A percentile compares a stretch with the other conserved stretches of the same genome.
Conservation (phyloP, 2,888 invertebrate species). For the Dusona sp. region DNA sequence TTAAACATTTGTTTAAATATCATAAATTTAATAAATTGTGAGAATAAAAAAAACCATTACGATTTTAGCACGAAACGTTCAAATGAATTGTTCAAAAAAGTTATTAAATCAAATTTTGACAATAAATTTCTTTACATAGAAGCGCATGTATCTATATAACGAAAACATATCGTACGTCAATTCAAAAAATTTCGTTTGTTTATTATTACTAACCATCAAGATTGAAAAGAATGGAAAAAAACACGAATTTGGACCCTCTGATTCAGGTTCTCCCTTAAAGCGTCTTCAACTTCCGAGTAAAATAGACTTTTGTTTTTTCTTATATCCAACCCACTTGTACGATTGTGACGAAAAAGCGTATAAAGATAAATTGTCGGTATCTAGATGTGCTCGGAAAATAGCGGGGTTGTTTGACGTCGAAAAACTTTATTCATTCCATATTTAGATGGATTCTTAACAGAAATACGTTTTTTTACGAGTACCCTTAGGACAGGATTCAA, state of each 20-base stretch:
- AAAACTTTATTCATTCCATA: background rate
- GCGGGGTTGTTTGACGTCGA: background rate
- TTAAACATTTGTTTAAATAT: too few relatives aligned
- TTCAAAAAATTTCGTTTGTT: too few relatives aligned
- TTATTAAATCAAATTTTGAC: background rate
- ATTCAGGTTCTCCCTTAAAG: background rate
- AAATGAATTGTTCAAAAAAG: background rate
- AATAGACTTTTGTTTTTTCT: background rate
- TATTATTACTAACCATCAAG: background rate
- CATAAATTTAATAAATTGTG: too few relatives aligned
- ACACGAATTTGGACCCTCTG: background rate
- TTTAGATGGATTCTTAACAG: background rate
- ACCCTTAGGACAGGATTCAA: background rate
- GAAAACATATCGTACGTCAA: too few relatives aligned
- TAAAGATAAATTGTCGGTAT: too few relatives aligned
- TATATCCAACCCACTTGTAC: background rate
- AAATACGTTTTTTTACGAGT: constrained; percentile 5
- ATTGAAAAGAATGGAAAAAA: background rate
- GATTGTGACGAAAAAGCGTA: background rate
- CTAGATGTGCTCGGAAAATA: background rate
- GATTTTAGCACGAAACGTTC: background rate
- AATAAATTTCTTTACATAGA: background rate
- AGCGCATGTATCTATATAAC: background rate
- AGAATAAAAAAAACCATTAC: too few relatives aligned
- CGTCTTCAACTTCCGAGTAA: background rate